Evolutionary conservation across 2,113 vertebrate genomes (phyloP).

Genomic region (Kobus ellipsiprymnus): DNA sequence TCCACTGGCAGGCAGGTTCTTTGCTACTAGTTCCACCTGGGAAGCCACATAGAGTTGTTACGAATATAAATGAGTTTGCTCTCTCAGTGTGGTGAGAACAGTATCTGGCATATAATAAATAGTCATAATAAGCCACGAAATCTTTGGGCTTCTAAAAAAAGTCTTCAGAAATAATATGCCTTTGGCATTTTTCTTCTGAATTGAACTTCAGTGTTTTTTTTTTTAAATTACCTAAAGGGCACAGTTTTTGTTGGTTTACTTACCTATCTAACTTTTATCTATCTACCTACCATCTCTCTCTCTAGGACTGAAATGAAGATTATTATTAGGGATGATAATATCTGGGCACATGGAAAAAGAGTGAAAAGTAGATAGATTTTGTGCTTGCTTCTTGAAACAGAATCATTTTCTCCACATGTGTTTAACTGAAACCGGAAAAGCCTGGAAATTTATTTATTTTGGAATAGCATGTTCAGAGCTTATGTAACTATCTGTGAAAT

Average conservation of each 20-base stretch:
- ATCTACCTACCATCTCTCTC: neutral
- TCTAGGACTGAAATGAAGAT: neutral
- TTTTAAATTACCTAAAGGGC: neutral
- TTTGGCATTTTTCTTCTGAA: fast-evolving
- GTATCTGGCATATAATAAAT: neutral
- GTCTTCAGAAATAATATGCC: neutral
- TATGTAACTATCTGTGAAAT: neutral
- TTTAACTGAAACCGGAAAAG: neutral
- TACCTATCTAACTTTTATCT: neutral
- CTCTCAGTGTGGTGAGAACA: neutral
- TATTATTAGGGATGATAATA: neutral
- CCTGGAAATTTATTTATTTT: neutral
- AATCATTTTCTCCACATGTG: neutral
- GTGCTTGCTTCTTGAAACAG: neutral
- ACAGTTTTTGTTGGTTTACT: neutral
- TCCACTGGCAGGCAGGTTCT: neutral
- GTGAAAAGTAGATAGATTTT: neutral
- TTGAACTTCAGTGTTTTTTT: neutral
- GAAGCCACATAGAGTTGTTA: neutral
- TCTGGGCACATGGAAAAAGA: neutral
- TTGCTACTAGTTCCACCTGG: neutral
- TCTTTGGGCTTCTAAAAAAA: neutral
- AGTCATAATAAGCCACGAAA: neutral
- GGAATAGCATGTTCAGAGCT: neutral
- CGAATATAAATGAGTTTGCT: neutral